These are phyloP conservation scores for Tiphia femorata DNA, from an alignment of 2,888 invertebrate species.

Conservation along the genomic window DNA sequence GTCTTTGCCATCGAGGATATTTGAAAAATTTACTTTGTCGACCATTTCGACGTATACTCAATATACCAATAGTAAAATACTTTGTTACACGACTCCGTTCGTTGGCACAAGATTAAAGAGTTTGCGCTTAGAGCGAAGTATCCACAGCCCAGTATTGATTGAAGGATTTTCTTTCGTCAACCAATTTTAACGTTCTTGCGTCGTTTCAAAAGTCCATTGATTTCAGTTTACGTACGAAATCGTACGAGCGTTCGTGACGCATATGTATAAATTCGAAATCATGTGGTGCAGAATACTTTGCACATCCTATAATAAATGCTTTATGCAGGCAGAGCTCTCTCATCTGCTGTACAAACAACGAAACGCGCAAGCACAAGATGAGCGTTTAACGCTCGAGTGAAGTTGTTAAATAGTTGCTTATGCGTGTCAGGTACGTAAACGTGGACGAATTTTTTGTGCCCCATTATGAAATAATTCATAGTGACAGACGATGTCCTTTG, in stretches of 20 bases:
- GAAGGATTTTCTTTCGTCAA: conserved; percentile 10
- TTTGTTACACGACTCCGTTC: conserved; percentile 18
- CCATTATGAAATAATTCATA: conserved; percentile 20
- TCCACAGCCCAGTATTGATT: conserved; percentile 42
- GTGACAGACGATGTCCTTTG: conserved; percentile 5
- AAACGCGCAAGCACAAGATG: conserved; percentile 6
- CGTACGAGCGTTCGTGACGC: no score
- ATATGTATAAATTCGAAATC: background rate
- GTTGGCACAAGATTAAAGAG: conserved; percentile 45
- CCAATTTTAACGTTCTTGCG: conserved; percentile 1
- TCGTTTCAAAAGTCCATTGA: background rate
- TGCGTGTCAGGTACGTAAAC: conserved; percentile 41
- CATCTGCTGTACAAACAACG: background rate
- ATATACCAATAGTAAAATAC: conserved; percentile 32
- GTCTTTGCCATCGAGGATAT: no score
- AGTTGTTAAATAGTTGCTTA: conserved; percentile 26
- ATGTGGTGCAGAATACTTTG: background rate
- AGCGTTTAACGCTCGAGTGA: conserved; percentile 28
- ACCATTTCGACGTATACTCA: background rate
- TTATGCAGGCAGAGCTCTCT: background rate
- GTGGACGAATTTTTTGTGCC: conserved; percentile 41
- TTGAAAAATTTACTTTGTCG: no score
- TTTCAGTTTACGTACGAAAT: background rate
- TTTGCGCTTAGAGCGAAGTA: conserved; percentile 35
- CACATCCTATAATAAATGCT: background rate